Base-by-base conservation (phyloP, 2,888 invertebrate genomes). In the Pachliopta kotzebuea region DNA sequence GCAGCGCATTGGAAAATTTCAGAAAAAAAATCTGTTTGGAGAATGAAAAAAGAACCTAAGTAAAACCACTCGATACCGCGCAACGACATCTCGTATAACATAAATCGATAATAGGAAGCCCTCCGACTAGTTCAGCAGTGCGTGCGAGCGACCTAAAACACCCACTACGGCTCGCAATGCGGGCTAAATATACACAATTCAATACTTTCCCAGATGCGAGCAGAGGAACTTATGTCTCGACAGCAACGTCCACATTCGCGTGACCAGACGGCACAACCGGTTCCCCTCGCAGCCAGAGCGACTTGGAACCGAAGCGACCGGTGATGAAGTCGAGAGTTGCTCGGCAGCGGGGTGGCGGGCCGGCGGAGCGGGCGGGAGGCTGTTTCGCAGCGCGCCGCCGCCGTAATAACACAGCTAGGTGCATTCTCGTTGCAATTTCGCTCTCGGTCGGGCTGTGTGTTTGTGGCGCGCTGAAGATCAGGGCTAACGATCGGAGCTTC, bases 381-480 rank as follows among this genome's bases (percentile, higher is more conserved):
- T 83, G 81, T 88, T 90, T 86, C 75, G 79, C 77, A 81, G 81
- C 74, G 74, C 74, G 77, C 77, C 72, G 79, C 71, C 78, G 74
- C 77, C 82, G 84, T 88, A 90, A 90, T 90, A 91, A 89, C 89
- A 87, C 85, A 88, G 88, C 88, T 90, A 90, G 90, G 89, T 90
- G 90, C 90, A 90, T 90, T 90, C 88, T 90, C 85, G 86, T 81
- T 90, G 91, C 91, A 90, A 90, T 90, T 90, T 91, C 91, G 89
- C 91, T 91, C 91, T 91, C 91, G 89, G 90, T 90, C 90, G 90
- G 90, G 86, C 86, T 91, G 81, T 91, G 86, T 91, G 91, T 91
- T 90, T 91, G 91, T 91, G 88, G 90, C 90, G 90, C 90, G 90
- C 81, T 91, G 91, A 91, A 91, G 91, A 91, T 91, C 91, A 91